phyloP scores from a whole-genome alignment of 2,797 vertebrate species.

The Anomalospiza imberbis region DNA sequence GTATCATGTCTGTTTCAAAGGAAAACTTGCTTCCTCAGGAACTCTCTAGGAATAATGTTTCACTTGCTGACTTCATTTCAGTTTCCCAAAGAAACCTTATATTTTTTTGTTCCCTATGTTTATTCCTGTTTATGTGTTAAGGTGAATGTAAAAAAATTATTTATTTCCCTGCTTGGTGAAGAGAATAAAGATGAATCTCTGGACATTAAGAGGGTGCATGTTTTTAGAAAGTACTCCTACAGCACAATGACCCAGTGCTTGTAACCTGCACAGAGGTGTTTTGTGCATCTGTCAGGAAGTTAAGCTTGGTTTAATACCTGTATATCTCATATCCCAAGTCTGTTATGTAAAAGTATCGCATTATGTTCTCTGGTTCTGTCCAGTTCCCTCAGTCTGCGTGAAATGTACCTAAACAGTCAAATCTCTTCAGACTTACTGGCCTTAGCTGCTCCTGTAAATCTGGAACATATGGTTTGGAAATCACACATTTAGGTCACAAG shows the following conservation, averaged over 20 bases:
- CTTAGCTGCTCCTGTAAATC: constrained; percentile 28
- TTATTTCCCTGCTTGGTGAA: not conserved
- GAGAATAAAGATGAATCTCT: not conserved
- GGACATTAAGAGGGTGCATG: not conserved
- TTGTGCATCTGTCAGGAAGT: not conserved
- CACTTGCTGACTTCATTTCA: not conserved
- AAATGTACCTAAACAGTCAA: not conserved
- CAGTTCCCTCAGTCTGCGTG: not conserved
- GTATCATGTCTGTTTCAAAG: not conserved
- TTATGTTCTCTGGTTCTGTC: not conserved
- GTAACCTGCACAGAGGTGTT: not conserved
- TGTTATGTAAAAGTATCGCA: not conserved
- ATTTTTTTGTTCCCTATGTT: not conserved
- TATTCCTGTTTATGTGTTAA: not conserved
- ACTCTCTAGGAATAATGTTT: not conserved
- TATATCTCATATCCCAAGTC: not conserved
- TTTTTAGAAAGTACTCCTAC: not conserved
- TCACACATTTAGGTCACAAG: not conserved
- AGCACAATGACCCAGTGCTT: not conserved
- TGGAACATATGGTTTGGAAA: constrained; percentile 41
- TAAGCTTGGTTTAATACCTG: not conserved
- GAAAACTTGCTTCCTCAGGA: not conserved
- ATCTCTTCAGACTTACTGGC: not conserved
- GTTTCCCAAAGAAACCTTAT: not conserved
- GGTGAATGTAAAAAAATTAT: not conserved